Percentiles rank a stretch among this genome's conserved stretches.
phyloP scores from a whole-genome alignment of 2,888 invertebrate genomes.

The Pachycephus smyrnensis region DNA sequence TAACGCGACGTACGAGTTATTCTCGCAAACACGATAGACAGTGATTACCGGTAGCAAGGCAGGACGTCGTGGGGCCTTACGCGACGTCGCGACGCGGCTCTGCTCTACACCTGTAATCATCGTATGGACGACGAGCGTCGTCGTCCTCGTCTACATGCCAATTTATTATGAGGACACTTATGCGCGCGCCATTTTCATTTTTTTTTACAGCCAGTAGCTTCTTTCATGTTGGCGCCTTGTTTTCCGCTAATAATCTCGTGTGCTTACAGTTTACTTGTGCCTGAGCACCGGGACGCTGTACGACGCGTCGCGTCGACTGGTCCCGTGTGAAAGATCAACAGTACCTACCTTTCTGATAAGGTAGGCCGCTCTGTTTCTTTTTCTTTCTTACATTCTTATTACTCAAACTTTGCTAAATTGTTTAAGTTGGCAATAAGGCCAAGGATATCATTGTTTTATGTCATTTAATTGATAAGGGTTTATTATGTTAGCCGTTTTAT shows the following conservation, averaged over 20 bases:
- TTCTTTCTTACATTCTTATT: background rate
- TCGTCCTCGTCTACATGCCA: conserved; percentile 16
- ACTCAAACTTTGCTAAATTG: background rate
- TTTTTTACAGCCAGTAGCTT: background rate
- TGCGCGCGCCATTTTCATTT: background rate
- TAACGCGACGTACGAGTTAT: conserved; percentile 17
- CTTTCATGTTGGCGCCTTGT: conserved; percentile 1
- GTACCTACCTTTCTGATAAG: conserved; percentile 28
- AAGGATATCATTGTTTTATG: background rate
- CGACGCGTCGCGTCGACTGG: conserved; percentile 3
- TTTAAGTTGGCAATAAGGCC: background rate
- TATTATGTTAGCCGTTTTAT: background rate
- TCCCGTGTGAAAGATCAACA: conserved; percentile 33
- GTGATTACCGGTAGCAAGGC: conserved; percentile 32
- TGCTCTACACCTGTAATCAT: conserved; percentile 22
- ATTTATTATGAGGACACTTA: conserved; percentile 10
- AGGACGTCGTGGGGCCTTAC: background rate
- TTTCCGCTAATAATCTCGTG: conserved; percentile 11
- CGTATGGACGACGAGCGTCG: conserved; percentile 9
- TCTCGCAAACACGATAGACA: conserved; percentile 23
- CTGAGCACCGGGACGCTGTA: background rate
- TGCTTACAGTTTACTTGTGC: background rate
- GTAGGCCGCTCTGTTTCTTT: background rate
- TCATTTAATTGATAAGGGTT: background rate
- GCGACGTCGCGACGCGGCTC: conserved; percentile 6